Conservation (phyloP, 2,797 vertebrate species). For the Macrochelys suwanniensis region DNA sequence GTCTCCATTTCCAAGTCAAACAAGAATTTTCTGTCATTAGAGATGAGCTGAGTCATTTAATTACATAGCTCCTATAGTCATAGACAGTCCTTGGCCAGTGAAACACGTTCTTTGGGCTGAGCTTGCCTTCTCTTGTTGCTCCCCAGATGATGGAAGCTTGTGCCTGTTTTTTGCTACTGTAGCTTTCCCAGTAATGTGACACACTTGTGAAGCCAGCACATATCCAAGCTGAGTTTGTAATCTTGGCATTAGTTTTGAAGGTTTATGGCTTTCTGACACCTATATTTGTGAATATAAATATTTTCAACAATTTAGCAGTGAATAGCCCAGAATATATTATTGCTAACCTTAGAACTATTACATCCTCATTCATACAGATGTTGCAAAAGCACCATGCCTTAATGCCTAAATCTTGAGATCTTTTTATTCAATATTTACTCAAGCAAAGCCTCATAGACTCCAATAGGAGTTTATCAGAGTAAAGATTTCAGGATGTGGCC, state of each 20-base stretch:
- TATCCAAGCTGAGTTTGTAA: neutral
- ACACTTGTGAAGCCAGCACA: neutral
- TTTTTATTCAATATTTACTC: neutral
- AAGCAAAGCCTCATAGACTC: slow-evolving; percentile 13
- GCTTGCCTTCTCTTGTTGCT: neutral
- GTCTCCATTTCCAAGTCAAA: neutral
- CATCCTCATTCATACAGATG: slow-evolving; percentile 42
- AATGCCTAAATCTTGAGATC: neutral
- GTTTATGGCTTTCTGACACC: neutral
- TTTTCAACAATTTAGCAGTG: slow-evolving; percentile 29
- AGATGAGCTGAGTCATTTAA: neutral
- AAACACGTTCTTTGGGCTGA: neutral
- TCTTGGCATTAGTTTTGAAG: slow-evolving; percentile 8
- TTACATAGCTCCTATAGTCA: neutral
- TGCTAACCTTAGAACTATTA: slow-evolving; percentile 52
- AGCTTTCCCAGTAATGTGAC: neutral
- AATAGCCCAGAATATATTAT: slow-evolving; percentile 50
- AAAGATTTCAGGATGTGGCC: neutral
- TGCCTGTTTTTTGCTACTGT: neutral
- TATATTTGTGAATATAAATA: neutral
- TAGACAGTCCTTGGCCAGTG: neutral
- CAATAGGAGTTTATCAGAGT: neutral
- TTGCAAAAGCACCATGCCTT: neutral
- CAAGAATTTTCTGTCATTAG: neutral
- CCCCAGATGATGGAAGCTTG: neutral